Percentiles rank a stretch among this genome's conserved stretches.
phyloP scores from a whole-genome alignment of 2,113 vertebrate genomes.

The Uria aalge region DNA sequence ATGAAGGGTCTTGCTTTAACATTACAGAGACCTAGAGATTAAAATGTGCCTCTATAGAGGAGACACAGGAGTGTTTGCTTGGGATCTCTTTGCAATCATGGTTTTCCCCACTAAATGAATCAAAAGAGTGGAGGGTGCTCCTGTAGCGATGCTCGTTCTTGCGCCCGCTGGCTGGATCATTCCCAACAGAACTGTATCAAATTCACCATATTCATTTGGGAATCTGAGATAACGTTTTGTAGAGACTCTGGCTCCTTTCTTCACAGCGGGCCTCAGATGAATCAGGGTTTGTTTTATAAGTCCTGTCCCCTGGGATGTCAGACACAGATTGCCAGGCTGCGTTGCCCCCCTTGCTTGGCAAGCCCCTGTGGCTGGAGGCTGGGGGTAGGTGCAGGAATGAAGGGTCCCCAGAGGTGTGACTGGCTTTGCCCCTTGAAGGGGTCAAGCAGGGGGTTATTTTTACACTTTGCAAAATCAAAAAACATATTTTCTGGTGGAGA shows the following conservation, averaged over 20 bases:
- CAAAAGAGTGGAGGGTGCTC: background rate
- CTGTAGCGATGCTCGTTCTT: background rate
- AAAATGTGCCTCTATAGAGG: background rate
- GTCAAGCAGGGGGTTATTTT: background rate
- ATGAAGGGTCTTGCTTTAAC: background rate
- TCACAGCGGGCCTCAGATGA: background rate
- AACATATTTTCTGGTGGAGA: fast-evolving
- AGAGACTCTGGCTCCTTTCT: background rate
- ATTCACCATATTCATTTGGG: background rate
- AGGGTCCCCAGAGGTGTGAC: background rate
- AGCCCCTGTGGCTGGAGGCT: background rate
- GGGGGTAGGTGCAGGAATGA: background rate
- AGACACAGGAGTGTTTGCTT: background rate
- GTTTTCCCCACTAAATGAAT: background rate
- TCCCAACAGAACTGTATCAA: background rate
- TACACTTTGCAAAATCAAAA: background rate
- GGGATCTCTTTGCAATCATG: background rate
- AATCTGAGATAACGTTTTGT: background rate
- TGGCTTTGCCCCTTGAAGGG: background rate
- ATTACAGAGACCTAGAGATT: background rate
- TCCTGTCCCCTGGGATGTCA: background rate
- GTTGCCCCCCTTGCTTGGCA: background rate
- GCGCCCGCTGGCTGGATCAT: background rate
- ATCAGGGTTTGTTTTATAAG: background rate
- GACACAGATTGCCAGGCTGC: background rate